Percentiles rank a stretch among this genome's conserved stretches.
Conservation (phyloP, 1,140 invertebrate genomes). For the Sinella curviseta region DNA sequence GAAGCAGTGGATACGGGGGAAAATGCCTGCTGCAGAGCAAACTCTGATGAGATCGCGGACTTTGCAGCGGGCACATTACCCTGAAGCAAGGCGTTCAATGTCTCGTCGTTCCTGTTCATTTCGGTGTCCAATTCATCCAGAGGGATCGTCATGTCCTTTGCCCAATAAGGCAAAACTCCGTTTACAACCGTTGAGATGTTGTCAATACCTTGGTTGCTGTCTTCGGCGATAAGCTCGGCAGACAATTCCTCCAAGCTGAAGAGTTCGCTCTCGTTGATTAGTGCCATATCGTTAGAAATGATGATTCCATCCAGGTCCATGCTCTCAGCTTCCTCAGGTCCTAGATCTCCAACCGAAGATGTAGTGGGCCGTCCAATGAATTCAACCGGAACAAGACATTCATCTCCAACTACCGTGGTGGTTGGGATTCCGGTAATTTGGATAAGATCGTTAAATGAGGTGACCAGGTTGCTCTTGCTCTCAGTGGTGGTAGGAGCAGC, state of each 20-base stretch:
- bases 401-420: constrained; percentile 11
- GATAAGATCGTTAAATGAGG: constrained; percentile 16
- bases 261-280: not conserved
- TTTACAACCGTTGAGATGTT: not conserved
- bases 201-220: not conserved
- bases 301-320: constrained; percentile 25
- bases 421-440: constrained; percentile 32
- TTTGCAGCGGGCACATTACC: not conserved
- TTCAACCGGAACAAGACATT: constrained; percentile 9
- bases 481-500: not conserved
- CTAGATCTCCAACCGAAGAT: not conserved
- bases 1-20: not conserved
- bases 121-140: not conserved
- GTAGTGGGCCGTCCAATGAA: not conserved
- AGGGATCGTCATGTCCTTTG: constrained; percentile 14
- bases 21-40: not conserved
- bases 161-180: not conserved
- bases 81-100: not conserved
- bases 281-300: constrained; percentile 4
- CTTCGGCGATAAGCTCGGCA: not conserved
- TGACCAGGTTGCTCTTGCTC: not conserved
- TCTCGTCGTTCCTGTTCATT: constrained; percentile 5
- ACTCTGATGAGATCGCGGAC: not conserved
- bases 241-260: constrained; percentile 13
- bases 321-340: constrained; percentile 5